Conservation (phyloP, 2,888 invertebrate species). For the Gerris lacustris region DNA sequence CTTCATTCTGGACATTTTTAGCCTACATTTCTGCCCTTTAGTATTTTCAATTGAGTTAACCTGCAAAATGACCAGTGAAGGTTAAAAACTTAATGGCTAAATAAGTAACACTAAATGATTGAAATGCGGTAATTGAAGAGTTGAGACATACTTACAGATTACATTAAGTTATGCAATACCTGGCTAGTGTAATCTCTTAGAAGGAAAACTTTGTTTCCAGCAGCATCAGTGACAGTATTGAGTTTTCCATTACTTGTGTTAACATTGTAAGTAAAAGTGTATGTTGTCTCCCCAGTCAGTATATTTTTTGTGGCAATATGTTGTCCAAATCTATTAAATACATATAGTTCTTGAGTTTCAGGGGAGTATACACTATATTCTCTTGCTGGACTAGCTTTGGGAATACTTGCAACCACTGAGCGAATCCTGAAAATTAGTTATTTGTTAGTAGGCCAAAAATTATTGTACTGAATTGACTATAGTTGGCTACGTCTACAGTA, state of each 20-base stretch:
- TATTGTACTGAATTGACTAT: no score
- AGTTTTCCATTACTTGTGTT: slow-evolving; percentile 93
- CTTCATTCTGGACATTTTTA: slow-evolving; percentile 84
- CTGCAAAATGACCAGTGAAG: slow-evolving; percentile 33
- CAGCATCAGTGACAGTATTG: slow-evolving; percentile 84
- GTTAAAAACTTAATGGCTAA: neutral
- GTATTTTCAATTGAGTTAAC: slow-evolving; percentile 91
- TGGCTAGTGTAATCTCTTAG: slow-evolving; percentile 71
- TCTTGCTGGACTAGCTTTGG: slow-evolving; percentile 66
- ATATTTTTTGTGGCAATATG: slow-evolving; percentile 89
- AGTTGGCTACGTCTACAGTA: no score
- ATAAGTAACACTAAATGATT: no score
- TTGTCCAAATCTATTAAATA: slow-evolving; percentile 88
- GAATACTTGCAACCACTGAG: slow-evolving; percentile 79
- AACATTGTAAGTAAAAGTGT: slow-evolving; percentile 89
- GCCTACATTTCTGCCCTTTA: slow-evolving; percentile 78
- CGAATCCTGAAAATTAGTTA: slow-evolving; percentile 47
- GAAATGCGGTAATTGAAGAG: no score
- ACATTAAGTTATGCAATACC: slow-evolving; percentile 21
- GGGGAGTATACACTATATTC: slow-evolving; percentile 92
- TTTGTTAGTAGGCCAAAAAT: no score
- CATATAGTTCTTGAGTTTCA: slow-evolving; percentile 78
- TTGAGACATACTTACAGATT: slow-evolving; percentile 24
- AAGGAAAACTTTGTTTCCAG: slow-evolving; percentile 77
- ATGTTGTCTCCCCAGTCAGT: slow-evolving; percentile 84